phyloP scores from a whole-genome alignment of 2,113 vertebrate genomes.

The Piprites chloris region DNA sequence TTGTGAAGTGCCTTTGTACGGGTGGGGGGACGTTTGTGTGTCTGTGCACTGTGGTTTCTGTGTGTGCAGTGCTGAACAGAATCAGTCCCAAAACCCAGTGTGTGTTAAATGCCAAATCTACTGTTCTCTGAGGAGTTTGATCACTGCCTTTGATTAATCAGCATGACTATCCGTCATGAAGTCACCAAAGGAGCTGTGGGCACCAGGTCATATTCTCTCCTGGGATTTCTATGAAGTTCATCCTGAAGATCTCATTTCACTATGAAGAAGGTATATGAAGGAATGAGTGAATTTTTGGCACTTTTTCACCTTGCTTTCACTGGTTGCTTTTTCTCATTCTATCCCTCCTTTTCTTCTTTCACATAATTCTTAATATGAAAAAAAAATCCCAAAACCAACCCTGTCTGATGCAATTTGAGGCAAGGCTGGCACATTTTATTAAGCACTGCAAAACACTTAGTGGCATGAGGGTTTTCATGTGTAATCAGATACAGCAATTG shows the following conservation, averaged over 20 bases:
- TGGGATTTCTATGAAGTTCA: background rate
- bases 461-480: background rate
- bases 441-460: slow-evolving; percentile 44
- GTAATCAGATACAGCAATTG: slow-evolving; percentile 65
- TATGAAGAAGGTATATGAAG: background rate
- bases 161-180: background rate
- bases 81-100: background rate
- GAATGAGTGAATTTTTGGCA: background rate
- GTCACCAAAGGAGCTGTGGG: background rate
- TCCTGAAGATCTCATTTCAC: background rate
- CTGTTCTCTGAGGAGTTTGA: background rate
- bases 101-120: background rate
- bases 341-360: background rate
- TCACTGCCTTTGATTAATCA: background rate
- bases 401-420: slow-evolving; percentile 13
- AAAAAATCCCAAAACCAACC: background rate
- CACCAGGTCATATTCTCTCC: background rate
- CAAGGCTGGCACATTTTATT: slow-evolving; percentile 49
- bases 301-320: background rate
- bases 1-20: background rate
- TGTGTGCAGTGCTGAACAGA: background rate
- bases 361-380: background rate
- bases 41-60: background rate
- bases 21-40: background rate
- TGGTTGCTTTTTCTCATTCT: background rate